Base-by-base conservation (phyloP, 2,888 invertebrate genomes). In the Myopa testacea region DNA sequence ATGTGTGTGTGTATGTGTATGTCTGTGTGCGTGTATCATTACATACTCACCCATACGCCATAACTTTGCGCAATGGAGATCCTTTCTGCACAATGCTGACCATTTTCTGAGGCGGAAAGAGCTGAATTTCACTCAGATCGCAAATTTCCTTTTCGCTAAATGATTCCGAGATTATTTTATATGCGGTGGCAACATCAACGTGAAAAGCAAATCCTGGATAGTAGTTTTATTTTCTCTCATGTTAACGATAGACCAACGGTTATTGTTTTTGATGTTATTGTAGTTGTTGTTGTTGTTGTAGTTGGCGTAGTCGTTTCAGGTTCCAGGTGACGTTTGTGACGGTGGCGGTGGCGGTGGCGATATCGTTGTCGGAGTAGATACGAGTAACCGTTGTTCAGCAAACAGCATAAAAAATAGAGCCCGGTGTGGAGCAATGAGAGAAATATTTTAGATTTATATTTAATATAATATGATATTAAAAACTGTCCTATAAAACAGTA, bases 61-160 rank as follows among this genome's bases (percentile, higher is more conserved):
- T 87, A 82, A 92, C 90, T 86, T 93, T 92, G 67, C 90, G 91
- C 85, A 93, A 92, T 0, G 93, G 93, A 12, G 93, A 93, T 55
- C 90, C 89, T 85, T 92, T 93, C 78, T 91, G 91, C 14, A 93
- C 89, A 40, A 92, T 91, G 12, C 90, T 81, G 4, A 88, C 87
- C 87, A 92, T 91, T 65, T 91, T 91, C 84, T 93, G 92, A 0
- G 92, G 91, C 0, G 91, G 91, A 84, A 92, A 92, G 86, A 93
- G 87, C 80, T 90, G 90, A 12, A 94, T 90, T 86, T 94, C 93
- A 0, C 91, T 91, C 1, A 93, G 88, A 79, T 94, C 94, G 82
- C 94, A 94, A 75, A 94, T 92, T 85, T 93, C 92, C 70, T 91
- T 90, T 84, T 94, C 93, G 0, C 89, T 90, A 83, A 93, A 94